Conservation (phyloP, 2,797 vertebrate genomes). For the Pseudochirops corinnae region DNA sequence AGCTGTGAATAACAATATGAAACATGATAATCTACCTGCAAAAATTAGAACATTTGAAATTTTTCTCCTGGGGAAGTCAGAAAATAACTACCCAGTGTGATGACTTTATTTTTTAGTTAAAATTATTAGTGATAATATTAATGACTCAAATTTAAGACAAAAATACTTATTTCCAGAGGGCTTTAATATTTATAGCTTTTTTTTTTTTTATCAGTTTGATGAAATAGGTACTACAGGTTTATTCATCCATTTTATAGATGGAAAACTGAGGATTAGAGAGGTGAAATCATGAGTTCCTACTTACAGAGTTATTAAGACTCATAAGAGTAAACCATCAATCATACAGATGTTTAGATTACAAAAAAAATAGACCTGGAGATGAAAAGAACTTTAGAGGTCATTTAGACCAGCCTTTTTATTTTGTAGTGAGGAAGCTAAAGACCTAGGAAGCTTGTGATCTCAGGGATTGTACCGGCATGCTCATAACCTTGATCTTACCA, state of each 20-base stretch:
- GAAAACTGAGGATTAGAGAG: background rate
- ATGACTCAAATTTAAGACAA: background rate
- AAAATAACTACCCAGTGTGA: conserved; percentile 45
- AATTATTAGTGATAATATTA: background rate
- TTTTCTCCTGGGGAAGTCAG: conserved; percentile 47
- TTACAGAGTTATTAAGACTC: background rate
- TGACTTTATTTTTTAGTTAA: conserved; percentile 34
- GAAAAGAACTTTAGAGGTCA: background rate
- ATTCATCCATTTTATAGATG: background rate
- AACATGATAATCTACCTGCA: conserved; percentile 63
- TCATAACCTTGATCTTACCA: background rate
- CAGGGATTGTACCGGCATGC: background rate
- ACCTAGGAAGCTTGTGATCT: background rate
- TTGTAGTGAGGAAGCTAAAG: no score
- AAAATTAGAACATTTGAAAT: conserved; percentile 56
- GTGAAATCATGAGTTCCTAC: background rate
- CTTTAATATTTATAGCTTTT: background rate
- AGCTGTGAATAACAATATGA: conserved; percentile 67
- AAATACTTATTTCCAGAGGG: background rate
- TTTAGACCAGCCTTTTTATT: background rate
- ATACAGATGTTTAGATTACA: background rate
- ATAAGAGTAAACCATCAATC: background rate
- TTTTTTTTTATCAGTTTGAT: background rate
- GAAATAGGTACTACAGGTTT: background rate
- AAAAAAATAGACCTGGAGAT: background rate